Conservation (phyloP, 2,797 vertebrate genomes). For the Enteromius afrohamiltoni region DNA sequence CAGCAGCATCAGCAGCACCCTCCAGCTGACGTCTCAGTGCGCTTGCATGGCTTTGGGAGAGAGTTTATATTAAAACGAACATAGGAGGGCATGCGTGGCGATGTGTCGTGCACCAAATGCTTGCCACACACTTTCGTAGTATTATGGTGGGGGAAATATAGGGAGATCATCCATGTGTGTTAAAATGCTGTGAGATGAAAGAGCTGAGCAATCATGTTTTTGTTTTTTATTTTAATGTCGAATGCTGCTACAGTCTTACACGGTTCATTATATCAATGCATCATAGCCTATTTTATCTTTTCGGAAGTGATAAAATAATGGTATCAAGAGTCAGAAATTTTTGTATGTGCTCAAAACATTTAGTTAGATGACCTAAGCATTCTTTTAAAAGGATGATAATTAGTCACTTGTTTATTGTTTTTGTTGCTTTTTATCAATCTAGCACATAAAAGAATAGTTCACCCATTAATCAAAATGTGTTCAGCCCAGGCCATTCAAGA, state of each 20-base stretch:
- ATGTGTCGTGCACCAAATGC: neutral
- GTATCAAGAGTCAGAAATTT: neutral
- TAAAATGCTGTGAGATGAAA: neutral
- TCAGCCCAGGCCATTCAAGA: neutral
- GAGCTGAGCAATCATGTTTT: neutral
- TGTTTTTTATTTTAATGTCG: neutral
- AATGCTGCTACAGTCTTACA: neutral
- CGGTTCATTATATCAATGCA: neutral
- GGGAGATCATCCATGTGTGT: neutral
- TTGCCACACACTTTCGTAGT: neutral
- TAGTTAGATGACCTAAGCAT: neutral
- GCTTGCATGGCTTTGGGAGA: neutral
- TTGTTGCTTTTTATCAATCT: neutral
- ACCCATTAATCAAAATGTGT: neutral
- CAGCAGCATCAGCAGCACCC: neutral
- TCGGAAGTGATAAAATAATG: too few relatives aligned
- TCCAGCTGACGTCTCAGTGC: neutral
- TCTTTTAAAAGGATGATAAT: neutral
- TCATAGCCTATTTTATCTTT: neutral
- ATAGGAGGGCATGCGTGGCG: neutral
- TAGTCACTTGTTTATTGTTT: neutral
- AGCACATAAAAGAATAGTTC: neutral
- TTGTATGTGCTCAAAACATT: neutral
- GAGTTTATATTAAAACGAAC: neutral
- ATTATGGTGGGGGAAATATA: neutral